Evolutionary conservation across 2,797 vertebrate genomes (phyloP).

Genomic region (Rhinoraja longicauda): DNA sequence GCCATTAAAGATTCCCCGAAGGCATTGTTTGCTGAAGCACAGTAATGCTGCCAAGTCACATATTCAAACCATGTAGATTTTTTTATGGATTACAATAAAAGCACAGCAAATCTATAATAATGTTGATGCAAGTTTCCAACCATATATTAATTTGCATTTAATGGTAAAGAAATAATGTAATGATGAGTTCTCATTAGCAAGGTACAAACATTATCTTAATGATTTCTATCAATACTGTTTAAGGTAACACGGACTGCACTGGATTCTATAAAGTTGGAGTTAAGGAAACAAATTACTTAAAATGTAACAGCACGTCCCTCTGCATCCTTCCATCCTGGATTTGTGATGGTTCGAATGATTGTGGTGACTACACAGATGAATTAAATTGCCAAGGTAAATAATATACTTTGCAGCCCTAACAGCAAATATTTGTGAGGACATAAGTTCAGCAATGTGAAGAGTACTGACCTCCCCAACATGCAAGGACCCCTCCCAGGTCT

Average conservation of each 20-base stretch:
- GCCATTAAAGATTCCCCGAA: not conserved
- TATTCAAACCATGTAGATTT: not conserved
- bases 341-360: conserved; percentile 90
- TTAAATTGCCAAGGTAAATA: conserved; percentile 71
- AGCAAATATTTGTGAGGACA: no score
- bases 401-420: not conserved
- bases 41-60: not conserved
- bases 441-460: not conserved
- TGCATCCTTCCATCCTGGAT: conserved; percentile 83
- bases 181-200: not conserved
- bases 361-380: conserved; percentile 91
- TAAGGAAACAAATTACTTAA: conserved; percentile 79
- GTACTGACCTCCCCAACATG: not conserved
- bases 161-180: not conserved
- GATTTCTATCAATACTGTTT: conserved; percentile 45
- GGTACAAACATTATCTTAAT: not conserved
- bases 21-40: not conserved
- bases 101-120: not conserved
- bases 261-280: conserved; percentile 90
- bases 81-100: not conserved
- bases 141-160: not conserved
- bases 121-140: not conserved
- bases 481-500: not conserved
- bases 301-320: conserved; percentile 88
- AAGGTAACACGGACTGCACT: conserved; percentile 82